These are phyloP conservation scores for Varanus komodoensis DNA, from an alignment of 2,113 vertebrate species.

Conservation along the genomic window DNA sequence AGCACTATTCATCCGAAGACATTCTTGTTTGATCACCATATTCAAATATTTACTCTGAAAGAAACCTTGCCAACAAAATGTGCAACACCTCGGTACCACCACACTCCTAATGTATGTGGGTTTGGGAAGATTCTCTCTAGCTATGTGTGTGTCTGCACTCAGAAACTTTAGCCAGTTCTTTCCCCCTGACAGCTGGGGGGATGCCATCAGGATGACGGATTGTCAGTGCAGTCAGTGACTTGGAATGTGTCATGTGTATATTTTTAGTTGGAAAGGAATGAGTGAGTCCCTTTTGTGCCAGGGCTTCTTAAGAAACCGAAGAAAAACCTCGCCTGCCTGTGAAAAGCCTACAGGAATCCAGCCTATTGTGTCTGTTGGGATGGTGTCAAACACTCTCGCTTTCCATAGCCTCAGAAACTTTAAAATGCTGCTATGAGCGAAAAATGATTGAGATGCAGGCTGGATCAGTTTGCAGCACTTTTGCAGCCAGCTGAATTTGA, in stretches of 20 bases:
- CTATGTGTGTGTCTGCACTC: neutral
- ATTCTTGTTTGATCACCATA: slow-evolving; percentile 21
- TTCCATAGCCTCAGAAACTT: neutral
- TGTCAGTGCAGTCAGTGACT: slow-evolving; percentile 52
- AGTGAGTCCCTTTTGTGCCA: slow-evolving; percentile 43
- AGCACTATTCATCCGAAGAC: neutral
- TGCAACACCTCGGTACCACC: neutral
- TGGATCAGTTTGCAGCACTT: neutral
- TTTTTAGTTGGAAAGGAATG: slow-evolving; percentile 61
- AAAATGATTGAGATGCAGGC: neutral
- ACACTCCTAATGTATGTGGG: neutral
- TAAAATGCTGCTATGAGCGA: neutral
- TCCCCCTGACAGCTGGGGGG: slow-evolving; percentile 47
- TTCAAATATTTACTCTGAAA: slow-evolving; percentile 9
- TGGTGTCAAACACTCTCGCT: neutral
- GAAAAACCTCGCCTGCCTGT: slow-evolving; percentile 35
- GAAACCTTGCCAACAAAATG: slow-evolving; percentile 18
- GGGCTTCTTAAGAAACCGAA: slow-evolving; percentile 45
- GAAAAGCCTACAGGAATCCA: slow-evolving; percentile 23
- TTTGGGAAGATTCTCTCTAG: neutral
- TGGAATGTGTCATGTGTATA: slow-evolving; percentile 41
- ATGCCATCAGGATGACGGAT: slow-evolving; percentile 58
- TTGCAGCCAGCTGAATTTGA: neutral
- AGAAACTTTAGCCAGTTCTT: slow-evolving; percentile 33
- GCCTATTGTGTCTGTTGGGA: neutral